These are phyloP conservation scores for Perognathus longimembris DNA, from an alignment of 2,113 vertebrate species.

Conservation along the genomic window DNA sequence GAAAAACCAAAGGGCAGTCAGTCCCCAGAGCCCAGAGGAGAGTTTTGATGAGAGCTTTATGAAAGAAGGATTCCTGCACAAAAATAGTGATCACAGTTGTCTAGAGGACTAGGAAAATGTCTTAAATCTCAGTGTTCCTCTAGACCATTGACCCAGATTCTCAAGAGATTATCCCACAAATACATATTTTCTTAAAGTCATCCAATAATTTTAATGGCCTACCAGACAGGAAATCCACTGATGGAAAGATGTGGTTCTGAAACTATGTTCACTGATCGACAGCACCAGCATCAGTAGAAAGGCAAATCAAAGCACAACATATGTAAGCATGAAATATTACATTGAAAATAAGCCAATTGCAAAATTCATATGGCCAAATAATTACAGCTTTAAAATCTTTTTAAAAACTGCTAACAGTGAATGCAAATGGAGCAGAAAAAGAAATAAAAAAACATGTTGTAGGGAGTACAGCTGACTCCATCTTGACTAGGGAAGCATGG, in stretches of 20 bases:
- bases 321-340: background rate
- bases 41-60: background rate
- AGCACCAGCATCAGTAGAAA: background rate
- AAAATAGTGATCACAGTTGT: conserved; percentile 10
- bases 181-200: background rate
- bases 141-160: conserved; percentile 1
- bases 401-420: background rate
- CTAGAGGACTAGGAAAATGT: background rate
- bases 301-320: background rate
- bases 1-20: conserved; percentile 43
- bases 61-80: background rate
- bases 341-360: background rate
- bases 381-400: background rate
- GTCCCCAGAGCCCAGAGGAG: background rate
- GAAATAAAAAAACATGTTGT: too few species aligned
- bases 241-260: background rate
- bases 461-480: too few species aligned
- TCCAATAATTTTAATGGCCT: background rate
- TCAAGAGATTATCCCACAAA: background rate
- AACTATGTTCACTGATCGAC: background rate
- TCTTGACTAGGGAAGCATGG: too few species aligned
- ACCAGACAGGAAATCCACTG: background rate
- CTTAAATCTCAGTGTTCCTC: background rate
- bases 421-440: background rate
- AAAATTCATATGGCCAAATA: background rate